Evolutionary conservation across 1,140 invertebrate species (phyloP).

Genomic region (Hypsibius dujardini): DNA sequence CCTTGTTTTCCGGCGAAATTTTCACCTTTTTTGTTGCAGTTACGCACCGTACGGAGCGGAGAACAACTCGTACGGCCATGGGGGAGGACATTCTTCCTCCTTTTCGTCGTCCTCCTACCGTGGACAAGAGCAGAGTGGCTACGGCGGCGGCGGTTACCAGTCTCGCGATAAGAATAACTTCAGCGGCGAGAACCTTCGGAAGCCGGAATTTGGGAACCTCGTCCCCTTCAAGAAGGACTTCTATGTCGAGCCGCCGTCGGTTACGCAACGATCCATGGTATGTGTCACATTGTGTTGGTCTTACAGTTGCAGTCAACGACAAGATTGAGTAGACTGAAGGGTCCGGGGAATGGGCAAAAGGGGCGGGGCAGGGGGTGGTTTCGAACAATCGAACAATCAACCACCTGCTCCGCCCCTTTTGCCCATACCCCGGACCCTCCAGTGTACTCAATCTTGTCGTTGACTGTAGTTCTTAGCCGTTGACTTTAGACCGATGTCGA

Average conservation of each 20-base stretch:
- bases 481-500: too few relatives aligned
- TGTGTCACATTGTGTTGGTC: too few relatives aligned
- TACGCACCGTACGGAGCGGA: too few relatives aligned
- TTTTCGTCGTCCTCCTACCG: not conserved
- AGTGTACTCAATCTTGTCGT: not conserved
- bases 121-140: constrained; percentile 27
- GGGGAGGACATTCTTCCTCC: not conserved
- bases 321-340: too few relatives aligned
- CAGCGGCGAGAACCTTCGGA: constrained; percentile 55
- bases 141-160: constrained; percentile 36
- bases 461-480: too few relatives aligned
- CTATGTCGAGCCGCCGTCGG: constrained; percentile 62
- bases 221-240: constrained; percentile 76
- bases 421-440: constrained; percentile 16
- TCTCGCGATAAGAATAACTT: constrained; percentile 31
- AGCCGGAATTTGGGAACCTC: constrained; percentile 67
- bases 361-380: too few relatives aligned
- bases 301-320: not conserved
- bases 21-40: not conserved
- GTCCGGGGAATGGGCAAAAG: too few relatives aligned
- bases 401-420: too few relatives aligned
- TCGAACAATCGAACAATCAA: too few relatives aligned
- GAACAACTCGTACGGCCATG: not conserved
- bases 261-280: constrained; percentile 38
- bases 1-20: too few relatives aligned